Evolutionary conservation across 1,140 invertebrate species (phyloP).

Genomic region (Brachionus sp.): DNA sequence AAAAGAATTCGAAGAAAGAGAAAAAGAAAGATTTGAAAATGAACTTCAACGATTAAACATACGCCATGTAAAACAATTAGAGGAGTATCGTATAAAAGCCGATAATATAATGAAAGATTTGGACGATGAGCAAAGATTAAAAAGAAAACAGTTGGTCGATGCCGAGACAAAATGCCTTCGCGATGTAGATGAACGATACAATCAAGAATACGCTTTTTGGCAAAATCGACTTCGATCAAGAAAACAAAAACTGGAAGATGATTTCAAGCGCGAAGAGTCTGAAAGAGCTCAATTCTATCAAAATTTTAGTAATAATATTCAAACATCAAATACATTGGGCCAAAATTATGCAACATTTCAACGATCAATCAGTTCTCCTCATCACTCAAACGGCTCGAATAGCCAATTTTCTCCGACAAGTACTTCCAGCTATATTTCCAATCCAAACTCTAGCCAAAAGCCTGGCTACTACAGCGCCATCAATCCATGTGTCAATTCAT

Average conservation of each 20-base stretch:
- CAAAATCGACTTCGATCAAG: conserved; percentile 26
- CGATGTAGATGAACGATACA: conserved; percentile 38
- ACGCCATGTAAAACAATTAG: conserved; percentile 31
- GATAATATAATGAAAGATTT: conserved; percentile 46
- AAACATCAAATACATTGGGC: not conserved
- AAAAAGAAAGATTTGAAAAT: conserved; percentile 44
- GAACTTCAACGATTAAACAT: conserved; percentile 30
- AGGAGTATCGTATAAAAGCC: conserved; percentile 31
- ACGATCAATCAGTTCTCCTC: not conserved
- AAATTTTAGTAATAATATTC: conserved; percentile 38
- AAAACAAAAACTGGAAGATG: conserved; percentile 43
- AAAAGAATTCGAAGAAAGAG: conserved; percentile 45
- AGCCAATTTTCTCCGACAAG: conserved; percentile 4
- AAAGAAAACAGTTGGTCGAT: conserved; percentile 41
- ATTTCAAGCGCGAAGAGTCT: conserved; percentile 42
- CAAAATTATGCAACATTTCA: conserved; percentile 20
- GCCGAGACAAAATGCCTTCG: conserved; percentile 38
- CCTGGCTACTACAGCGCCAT: not conserved
- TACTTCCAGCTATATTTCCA: conserved; percentile 11
- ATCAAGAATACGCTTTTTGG: conserved; percentile 44
- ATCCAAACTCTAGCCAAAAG: not conserved
- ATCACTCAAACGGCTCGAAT: not conserved
- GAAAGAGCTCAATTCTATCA: conserved; percentile 33
- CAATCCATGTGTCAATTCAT: not conserved
- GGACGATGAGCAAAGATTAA: conserved; percentile 39